Evolutionary conservation across 2,888 invertebrate genomes (phyloP).

Genomic region (Cheilosia vulpina): DNA sequence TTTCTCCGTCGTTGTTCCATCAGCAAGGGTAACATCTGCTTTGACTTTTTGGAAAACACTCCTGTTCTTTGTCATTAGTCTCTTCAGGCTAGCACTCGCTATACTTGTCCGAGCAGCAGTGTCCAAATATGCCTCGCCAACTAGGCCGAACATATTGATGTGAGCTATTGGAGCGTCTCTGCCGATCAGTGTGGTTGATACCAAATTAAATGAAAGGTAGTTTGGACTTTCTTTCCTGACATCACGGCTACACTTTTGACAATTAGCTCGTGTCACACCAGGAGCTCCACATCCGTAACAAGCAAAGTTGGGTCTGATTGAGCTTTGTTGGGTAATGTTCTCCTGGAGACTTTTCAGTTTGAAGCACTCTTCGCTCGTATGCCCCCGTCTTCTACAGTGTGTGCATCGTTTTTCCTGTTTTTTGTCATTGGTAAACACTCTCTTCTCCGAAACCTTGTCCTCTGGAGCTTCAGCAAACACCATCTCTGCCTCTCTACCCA

Average conservation of each 20-base stretch:
- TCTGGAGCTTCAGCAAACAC: too few species aligned
- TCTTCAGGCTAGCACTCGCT: constrained; percentile 30
- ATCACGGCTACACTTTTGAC: not conserved
- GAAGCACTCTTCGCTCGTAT: constrained; percentile 3
- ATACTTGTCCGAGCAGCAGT: not conserved
- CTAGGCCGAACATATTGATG: constrained; percentile 33
- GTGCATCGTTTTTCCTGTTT: constrained; percentile 7
- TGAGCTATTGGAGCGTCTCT: constrained; percentile 45
- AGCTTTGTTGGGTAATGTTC: not conserved
- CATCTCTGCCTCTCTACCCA: constrained; percentile 58
- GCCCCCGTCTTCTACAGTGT: constrained; percentile 1
- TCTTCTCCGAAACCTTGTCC: too few species aligned
- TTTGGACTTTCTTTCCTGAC: not conserved
- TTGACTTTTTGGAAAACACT: constrained; percentile 45
- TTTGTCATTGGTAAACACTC: not conserved
- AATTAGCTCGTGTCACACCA: constrained; percentile 27
- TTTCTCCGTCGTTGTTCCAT: constrained; percentile 37
- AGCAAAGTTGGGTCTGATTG: not conserved
- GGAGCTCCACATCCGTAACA: constrained; percentile 48
- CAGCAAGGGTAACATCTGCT: constrained; percentile 54
- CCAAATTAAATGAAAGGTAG: not conserved
- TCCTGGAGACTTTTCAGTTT: constrained; percentile 2
- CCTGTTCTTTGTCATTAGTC: constrained; percentile 27
- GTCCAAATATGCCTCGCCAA: constrained; percentile 19
- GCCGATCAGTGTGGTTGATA: constrained; percentile 46